Evolutionary conservation across 2,888 invertebrate genomes (phyloP), one percentile per base, ranked within the genome.

Genomic region (Cerastoderma edule): DNA sequence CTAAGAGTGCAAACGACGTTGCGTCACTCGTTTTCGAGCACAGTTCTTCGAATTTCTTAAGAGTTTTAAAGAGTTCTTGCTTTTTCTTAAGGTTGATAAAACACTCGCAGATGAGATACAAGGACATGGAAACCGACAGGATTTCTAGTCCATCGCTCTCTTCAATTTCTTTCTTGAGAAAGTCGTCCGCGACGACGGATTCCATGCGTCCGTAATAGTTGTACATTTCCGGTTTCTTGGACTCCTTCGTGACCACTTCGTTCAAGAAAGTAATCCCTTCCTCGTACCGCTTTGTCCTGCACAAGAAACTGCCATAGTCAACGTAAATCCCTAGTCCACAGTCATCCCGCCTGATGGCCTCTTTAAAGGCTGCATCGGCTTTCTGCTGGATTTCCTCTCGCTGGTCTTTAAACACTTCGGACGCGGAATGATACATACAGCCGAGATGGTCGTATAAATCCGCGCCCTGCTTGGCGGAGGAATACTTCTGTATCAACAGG

Each of bases 151-250:
- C 81, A 19, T 84, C 81, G 30, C 44, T 72, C 0, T 73, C 79
- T 35, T 72, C 71, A 35, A 86, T 86, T 74, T 86, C 86, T 32
- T 74, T 70, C 63, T 79, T 75, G 0, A 86, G 64, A 50, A 75
- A 83, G 10, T 82, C 80, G 60, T 86, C 86, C 5, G 81, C 75
- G 0, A 83, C 84, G 10, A 75, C 56, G 0, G 78, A 68, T 50
- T 86, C 86, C 86, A 86, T 86, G 35, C 72, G 60, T 1, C 86
- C 86, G 53, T 84, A 86, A 69, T 79, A 86, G 32, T 86, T 86
- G 3, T 77, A 72, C 53, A 83, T 83, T 24, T 80, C 72, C n/a
- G 86, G 86, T 19, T 79, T 78, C 27, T 83, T 80, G 4, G 69
- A 48, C 67, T 86, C 86, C 27, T 73, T 79, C 13, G 74, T 63